These are phyloP conservation scores for Cecidostiba fungosa DNA, from an alignment of 2,888 invertebrate genomes.

Conservation along the genomic window DNA sequence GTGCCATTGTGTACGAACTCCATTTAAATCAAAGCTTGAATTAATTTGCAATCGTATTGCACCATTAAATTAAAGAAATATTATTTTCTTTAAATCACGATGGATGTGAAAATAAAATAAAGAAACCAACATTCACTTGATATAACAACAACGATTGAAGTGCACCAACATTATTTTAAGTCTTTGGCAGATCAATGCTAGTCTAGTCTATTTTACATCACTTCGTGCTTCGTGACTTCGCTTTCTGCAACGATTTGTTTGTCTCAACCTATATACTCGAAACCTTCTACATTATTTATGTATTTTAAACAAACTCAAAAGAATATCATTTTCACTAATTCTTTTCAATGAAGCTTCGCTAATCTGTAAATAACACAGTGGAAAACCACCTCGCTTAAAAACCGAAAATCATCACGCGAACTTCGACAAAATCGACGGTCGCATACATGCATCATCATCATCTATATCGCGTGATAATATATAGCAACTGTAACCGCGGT, in stretches of 20 bases:
- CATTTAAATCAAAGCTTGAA: neutral
- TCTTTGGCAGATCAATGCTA: neutral
- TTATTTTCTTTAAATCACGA: too few relatives aligned
- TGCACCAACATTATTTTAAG: neutral
- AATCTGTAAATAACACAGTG: neutral
- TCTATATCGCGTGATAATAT: constrained; percentile 29
- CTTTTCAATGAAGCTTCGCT: too few relatives aligned
- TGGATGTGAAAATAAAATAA: neutral
- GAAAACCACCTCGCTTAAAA: neutral
- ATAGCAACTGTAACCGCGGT: neutral
- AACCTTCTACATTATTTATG: neutral
- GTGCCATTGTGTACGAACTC: neutral
- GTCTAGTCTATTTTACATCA: neutral
- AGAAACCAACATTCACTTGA: neutral
- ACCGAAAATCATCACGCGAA: neutral
- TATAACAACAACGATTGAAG: neutral
- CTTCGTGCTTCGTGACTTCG: neutral
- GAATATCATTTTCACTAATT: neutral
- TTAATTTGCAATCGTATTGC: neutral
- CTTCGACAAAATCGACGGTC: neutral
- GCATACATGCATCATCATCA: neutral
- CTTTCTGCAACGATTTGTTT: neutral
- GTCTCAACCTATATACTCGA: neutral
- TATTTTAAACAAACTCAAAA: neutral
- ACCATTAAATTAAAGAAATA: neutral